A percentile compares a stretch with the other conserved stretches of the same genome.
These are phyloP conservation scores for Lochmaea capreae DNA, from an alignment of 2,888 invertebrate species.

Conservation along the genomic window DNA sequence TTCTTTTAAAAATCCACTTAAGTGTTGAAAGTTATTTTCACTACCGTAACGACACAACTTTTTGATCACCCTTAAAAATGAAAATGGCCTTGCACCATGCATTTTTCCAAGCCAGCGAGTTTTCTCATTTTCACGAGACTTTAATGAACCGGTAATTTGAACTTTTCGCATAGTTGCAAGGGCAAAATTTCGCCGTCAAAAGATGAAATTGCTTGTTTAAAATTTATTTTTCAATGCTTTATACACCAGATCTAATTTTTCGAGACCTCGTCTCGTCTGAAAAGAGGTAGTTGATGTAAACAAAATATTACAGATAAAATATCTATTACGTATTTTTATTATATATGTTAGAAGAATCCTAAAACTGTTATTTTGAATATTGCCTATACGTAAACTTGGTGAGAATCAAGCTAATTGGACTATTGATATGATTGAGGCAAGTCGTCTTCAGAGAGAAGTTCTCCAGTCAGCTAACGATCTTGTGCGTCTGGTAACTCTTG, in stretches of 20 bases:
- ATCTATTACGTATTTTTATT: no score
- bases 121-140: slow-evolving; percentile 23
- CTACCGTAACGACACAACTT: slow-evolving; percentile 6
- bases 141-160: slow-evolving; percentile 28
- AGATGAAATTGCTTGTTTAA: slow-evolving; percentile 15
- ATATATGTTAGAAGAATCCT: no score
- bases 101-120: slow-evolving; percentile 20
- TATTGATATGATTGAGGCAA: no score
- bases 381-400: no score
- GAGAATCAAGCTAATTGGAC: no score
- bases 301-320: no score
- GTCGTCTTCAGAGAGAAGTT: no score
- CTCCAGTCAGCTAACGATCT: no score
- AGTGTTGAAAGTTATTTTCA: neutral
- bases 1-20: slow-evolving; percentile 2
- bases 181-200: slow-evolving; percentile 20
- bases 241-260: slow-evolving; percentile 11
- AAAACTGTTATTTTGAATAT: no score
- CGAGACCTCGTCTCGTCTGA: neutral
- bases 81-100: slow-evolving; percentile 20
- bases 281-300: no score
- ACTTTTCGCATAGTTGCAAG: slow-evolving; percentile 17
- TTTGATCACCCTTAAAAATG: slow-evolving; percentile 10
- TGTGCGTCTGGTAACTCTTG: no score
- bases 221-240: slow-evolving; percentile 14